Evolutionary conservation across 2,888 invertebrate genomes (phyloP).

Genomic region (Aspidiotus destructor): DNA sequence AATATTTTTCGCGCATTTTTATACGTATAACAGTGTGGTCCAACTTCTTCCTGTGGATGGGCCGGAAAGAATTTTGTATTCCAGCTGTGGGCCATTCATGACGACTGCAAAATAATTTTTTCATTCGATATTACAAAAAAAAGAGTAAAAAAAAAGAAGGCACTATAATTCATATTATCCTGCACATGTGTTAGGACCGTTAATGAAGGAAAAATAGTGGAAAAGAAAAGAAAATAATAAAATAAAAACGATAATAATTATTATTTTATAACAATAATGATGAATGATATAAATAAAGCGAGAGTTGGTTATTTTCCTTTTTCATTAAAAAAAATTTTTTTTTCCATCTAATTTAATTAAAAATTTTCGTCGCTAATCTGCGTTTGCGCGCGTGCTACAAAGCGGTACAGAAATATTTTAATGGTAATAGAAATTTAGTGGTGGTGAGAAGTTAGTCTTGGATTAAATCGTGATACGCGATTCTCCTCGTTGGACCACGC

Average conservation of each 20-base stretch:
- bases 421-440: not conserved
- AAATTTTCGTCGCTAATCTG: not conserved
- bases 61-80: slow-evolving; percentile 33
- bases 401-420: slow-evolving; percentile 8
- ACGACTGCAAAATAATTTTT: slow-evolving; percentile 33
- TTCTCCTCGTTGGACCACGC: slow-evolving; percentile 32
- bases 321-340: not conserved
- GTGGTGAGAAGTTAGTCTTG: slow-evolving; percentile 27
- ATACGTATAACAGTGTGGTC: slow-evolving; percentile 33
- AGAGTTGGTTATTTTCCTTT: slow-evolving; percentile 2
- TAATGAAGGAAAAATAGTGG: slow-evolving; percentile 20
- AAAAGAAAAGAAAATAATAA: slow-evolving; percentile 9
- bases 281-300: slow-evolving; percentile 1
- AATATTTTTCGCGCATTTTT: slow-evolving; percentile 33
- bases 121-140: slow-evolving; percentile 18
- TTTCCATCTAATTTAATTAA: not conserved
- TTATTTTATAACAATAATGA: no score
- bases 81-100: slow-evolving; percentile 33
- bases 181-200: slow-evolving; percentile 25
- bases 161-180: not conserved
- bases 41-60: slow-evolving; percentile 31
- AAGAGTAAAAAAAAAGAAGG: slow-evolving; percentile 6
- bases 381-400: slow-evolving; percentile 24
- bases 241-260: not conserved
- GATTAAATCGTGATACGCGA: slow-evolving; percentile 24